Base-by-base conservation (phyloP, 2,113 vertebrate species). In the Xenus cinereus region DNA sequence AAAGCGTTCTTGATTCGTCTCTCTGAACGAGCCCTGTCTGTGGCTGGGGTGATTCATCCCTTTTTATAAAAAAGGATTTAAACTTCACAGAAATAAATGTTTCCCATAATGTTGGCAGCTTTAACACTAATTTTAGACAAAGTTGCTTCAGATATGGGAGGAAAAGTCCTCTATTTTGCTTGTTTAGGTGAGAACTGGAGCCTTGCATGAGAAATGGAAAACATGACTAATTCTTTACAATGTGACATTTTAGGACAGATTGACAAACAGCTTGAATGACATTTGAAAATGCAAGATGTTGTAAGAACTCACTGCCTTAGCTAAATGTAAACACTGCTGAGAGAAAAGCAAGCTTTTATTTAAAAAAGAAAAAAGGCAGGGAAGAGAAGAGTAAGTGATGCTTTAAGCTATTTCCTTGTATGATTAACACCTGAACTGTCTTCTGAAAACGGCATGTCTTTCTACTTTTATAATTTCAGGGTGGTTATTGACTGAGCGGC, bases 241-340 rank as follows among this genome's bases (percentile, higher is more conserved):
- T 1, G 6, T 67, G 77, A 27, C 54, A 53, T 93, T 94, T 94
- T 53, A 80, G 39, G 90, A 60, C n/a, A 91, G 87, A 89, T 62
- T 94, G 86, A 66, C 67, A 66, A 91, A 71, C 67, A 87, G 72
- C 67, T 87, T 95, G 93, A 93, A 50, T 69, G 81, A 56, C 80
- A 79, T 87, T 72, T 75, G 71, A 60, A 82, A 53, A 54, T 4
- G 5, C 6, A 32, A 69, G 71, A 39, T 81, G 68, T 50, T 84
- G 41, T 37, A 39, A 48, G 10, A 92, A 79, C 35, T 93, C 22
- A 0, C 77, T 87, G 72, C 76, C 41, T 72, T 64, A 60, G 37
- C 77, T 92, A 33, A 77, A 50, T 68, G 62, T 89, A 86, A 80
- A 62, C 28, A 54, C 28, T 73, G 32, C 63, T 85, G 26, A 20